Percentiles rank a stretch among this genome's conserved stretches.
Evolutionary conservation across 2,113 vertebrate genomes (phyloP).

Genomic region (Columba livia): DNA sequence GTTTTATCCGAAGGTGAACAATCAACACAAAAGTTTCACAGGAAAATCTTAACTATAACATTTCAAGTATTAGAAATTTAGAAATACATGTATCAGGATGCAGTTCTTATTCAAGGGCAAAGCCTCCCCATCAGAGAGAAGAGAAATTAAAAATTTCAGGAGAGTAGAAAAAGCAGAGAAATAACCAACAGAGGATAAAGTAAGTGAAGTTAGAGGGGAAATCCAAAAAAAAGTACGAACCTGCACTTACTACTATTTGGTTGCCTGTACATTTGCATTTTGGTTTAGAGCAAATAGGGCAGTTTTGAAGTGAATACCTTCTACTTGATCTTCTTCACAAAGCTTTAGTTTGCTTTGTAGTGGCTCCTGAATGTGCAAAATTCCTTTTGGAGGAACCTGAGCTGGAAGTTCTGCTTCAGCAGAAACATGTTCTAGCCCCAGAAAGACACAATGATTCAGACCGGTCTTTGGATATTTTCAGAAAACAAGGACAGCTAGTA

Average conservation of each 20-base stretch:
- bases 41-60: background rate
- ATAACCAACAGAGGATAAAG: background rate
- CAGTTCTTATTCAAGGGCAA: background rate
- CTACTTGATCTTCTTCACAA: background rate
- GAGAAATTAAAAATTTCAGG: background rate
- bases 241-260: background rate
- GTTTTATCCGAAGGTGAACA: background rate
- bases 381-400: background rate
- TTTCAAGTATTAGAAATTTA: background rate
- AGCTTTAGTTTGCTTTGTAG: background rate
- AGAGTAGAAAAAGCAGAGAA: background rate
- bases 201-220: background rate
- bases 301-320: background rate
- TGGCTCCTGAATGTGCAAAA: background rate
- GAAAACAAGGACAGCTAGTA: background rate
- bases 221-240: background rate
- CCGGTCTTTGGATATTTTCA: background rate
- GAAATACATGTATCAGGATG: background rate
- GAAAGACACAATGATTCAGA: background rate
- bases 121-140: background rate
- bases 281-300: background rate
- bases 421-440: background rate
- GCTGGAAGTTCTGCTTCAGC: background rate
- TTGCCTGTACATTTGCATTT: background rate
- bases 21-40: background rate